Percentiles rank a stretch among this genome's conserved stretches.
phyloP scores from a whole-genome alignment of 2,888 invertebrate species.

The Leptopilina syphax region DNA sequence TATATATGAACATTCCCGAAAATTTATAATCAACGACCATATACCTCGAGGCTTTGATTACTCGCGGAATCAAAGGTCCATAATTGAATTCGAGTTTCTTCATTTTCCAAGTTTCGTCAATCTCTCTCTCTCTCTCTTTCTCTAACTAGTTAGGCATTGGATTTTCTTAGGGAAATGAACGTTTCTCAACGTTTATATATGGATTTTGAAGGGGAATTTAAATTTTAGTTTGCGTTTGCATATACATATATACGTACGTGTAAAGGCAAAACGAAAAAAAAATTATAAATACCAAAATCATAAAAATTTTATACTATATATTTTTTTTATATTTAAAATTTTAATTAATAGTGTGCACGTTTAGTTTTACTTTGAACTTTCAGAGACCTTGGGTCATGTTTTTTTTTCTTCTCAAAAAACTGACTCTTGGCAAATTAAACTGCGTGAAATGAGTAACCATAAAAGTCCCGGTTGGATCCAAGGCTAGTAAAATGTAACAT shows the following conservation, averaged over 20 bases:
- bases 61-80: constrained; percentile 37
- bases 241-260: too few relatives aligned
- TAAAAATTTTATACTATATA: not conserved
- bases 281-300: too few relatives aligned
- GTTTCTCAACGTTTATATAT: not conserved
- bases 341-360: not conserved
- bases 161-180: constrained; percentile 17
- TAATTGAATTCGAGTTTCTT: constrained; percentile 31
- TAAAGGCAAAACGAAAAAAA: too few relatives aligned
- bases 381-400: not conserved
- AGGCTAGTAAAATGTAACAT: constrained; percentile 12
- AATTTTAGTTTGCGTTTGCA: not conserved
- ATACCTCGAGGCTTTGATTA: constrained; percentile 38
- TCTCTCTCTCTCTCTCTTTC: too few relatives aligned
- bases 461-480: constrained; percentile 8
- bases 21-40: constrained; percentile 37
- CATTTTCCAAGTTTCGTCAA: constrained; percentile 9
- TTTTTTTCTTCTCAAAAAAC: constrained; percentile 7
- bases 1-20: not conserved
- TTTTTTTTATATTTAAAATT: not conserved
- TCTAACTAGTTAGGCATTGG: too few relatives aligned
- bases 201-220: not conserved
- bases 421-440: constrained; percentile 24
- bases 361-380: not conserved
- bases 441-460: constrained; percentile 30